Evolutionary conservation across 2,888 invertebrate genomes (phyloP), one percentile per base, ranked within the genome.

Genomic region (Labia minor): DNA sequence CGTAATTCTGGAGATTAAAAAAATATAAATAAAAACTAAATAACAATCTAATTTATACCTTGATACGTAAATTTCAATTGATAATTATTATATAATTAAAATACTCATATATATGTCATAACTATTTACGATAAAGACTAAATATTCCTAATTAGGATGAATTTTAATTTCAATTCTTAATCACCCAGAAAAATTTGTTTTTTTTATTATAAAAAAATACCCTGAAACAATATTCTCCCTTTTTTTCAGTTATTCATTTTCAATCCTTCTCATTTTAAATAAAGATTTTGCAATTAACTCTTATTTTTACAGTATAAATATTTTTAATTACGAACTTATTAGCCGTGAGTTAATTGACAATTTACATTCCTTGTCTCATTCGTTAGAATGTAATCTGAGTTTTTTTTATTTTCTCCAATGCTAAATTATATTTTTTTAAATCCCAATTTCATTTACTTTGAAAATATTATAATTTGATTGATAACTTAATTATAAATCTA

Each of bases 251-350:
- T 49, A 3, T 49, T 49, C 49, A 26, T 6, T 26, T 26, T 49
- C 14, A 11, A 49, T 49, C 49, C 49, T 49, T 49, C 49, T 49
- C 49, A 49, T 49, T 49, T 49, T 49, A 49, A 49, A 49, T 49
- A 49, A 49, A 49, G 49, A 49, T 49, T 49, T 49, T 16, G 49
- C 16, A 49, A 49, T 49, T 49, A 26, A 26, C 26, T 26, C 26
- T 6, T 26, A 26, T 26, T 26, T 26, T 49, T 49, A 8, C 49
- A 14, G 49, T 14, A 49, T 49, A 49, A 49, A 49, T 49, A 49
- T 49, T 49, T 49, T 49, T 49, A 49, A 49, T 49, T 49, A 49
- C 49, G 49, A 49, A n/a, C 49, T 49, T 49, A 49, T 49, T 49
- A 49, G 49, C 49, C 49, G 49, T 49, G 49, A 49, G 49, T 49